Evolutionary conservation across 2,113 vertebrate species (phyloP), one percentile per base, ranked within the genome.

Genomic region (Ibidorhyncha struthersii): DNA sequence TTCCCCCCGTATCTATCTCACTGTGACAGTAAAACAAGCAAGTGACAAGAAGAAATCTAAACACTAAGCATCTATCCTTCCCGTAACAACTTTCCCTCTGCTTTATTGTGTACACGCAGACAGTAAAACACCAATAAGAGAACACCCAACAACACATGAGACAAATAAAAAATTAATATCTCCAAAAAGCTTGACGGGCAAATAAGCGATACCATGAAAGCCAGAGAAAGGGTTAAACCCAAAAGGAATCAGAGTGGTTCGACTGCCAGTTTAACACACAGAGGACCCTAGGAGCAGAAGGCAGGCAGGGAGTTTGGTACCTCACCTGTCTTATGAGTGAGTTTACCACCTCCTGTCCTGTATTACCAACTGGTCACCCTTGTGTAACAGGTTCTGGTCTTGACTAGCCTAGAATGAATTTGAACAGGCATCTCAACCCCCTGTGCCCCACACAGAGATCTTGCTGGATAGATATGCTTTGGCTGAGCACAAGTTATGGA

Each of bases 101-200:
- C 49, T 81, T 84, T 77, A 21, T n/a, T 38, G 20, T n/a, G 14
- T 41, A 49, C 10, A 45, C 82, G 41, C 40, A 74, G 65, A 21
- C 23, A 66, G 58, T 26, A 52, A 38, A 84, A 78, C 50, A 27
- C 41, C 3, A 4, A 34, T 62, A 86, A 38, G 56, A 83, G 45
- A 84, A 49, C 41, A 84, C 30, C 19, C 36, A 70, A 26, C 0
- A 0, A 41, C 23, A 66, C 9, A 17, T 0, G 0, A 81, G 59
- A 47, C 29, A 30, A 29, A 32, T 26, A 23, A 36, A 66, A 38
- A 72, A 56, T 23, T 25, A 47, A 26, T 7, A 8, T 43, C 69
- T 53, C 58, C 4, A 3, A 72, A 56, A 34, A 38, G 20, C 43
- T 41, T 50, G 52, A 19, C 9, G 15, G 41, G 82, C 18, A 70